Conservation (phyloP, 1,140 invertebrate genomes). For the Harpegnathos saltator region DNA sequence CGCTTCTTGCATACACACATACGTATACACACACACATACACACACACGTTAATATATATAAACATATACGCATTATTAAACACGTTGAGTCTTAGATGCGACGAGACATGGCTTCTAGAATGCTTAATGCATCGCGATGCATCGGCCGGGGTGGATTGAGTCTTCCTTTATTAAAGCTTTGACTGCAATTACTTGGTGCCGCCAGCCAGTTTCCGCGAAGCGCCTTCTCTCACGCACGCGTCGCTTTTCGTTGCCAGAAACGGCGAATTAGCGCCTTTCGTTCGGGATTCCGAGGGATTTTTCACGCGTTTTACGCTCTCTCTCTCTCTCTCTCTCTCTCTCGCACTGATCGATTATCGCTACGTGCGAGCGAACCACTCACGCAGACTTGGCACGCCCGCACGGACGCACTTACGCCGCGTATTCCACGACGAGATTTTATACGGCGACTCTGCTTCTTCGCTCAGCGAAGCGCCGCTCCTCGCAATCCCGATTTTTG, state of each 20-base stretch:
- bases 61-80: constrained; percentile 50
- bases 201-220: constrained; percentile 39
- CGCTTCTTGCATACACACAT: constrained; percentile 64
- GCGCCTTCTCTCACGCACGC: background rate
- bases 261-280: too few species aligned
- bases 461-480: background rate
- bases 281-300: too few species aligned
- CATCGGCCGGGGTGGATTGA: constrained; percentile 69
- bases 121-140: constrained; percentile 71
- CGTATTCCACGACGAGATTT: constrained; percentile 21
- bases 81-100: constrained; percentile 65
- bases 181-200: constrained; percentile 7
- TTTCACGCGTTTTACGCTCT: background rate
- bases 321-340: too few species aligned
- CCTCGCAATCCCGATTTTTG: constrained; percentile 57
- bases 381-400: constrained; percentile 56
- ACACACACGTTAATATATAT: background rate
- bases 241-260: constrained; percentile 61
- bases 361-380: background rate
- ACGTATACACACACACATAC: background rate
- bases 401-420: constrained; percentile 33
- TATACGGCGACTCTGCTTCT: constrained; percentile 31
- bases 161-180: constrained; percentile 7
- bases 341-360: constrained; percentile 42
- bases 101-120: constrained; percentile 74